These are phyloP conservation scores for Brevimyrus niger DNA, from an alignment of 2,113 vertebrate genomes.

Conservation along the genomic window DNA sequence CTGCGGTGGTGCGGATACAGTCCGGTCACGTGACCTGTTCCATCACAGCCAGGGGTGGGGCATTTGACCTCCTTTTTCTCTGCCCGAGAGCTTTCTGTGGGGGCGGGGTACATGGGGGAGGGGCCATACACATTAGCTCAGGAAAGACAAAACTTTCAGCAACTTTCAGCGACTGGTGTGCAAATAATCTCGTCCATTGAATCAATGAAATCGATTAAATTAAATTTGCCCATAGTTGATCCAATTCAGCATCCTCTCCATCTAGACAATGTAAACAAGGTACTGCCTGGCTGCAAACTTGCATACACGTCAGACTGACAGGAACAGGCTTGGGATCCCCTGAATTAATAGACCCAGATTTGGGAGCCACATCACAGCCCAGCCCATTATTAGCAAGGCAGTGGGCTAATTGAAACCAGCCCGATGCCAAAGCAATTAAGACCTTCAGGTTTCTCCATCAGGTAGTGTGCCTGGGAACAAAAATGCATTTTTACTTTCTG, in stretches of 20 bases:
- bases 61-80: slow-evolving; percentile 96
- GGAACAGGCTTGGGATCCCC: not conserved
- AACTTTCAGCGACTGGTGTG: not conserved
- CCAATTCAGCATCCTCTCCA: too few species aligned
- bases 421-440: not conserved
- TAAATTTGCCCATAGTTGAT: not conserved
- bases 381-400: not conserved
- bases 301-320: not conserved
- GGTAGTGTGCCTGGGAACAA: not conserved
- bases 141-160: not conserved
- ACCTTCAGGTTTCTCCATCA: not conserved
- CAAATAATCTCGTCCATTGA: not conserved
- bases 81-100: slow-evolving; percentile 65
- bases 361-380: not conserved
- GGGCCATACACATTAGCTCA: not conserved
- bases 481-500: not conserved
- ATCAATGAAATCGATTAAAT: not conserved
- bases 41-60: slow-evolving; percentile 92
- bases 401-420: not conserved
- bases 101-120: not conserved
- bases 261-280: not conserved
- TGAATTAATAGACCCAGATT: not conserved
- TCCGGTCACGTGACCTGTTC: slow-evolving; percentile 91
- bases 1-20: slow-evolving; percentile 96
- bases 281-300: not conserved